These are phyloP conservation scores for Ruditapes philippinarum DNA, from an alignment of 1,140 invertebrate species.

Conservation along the genomic window DNA sequence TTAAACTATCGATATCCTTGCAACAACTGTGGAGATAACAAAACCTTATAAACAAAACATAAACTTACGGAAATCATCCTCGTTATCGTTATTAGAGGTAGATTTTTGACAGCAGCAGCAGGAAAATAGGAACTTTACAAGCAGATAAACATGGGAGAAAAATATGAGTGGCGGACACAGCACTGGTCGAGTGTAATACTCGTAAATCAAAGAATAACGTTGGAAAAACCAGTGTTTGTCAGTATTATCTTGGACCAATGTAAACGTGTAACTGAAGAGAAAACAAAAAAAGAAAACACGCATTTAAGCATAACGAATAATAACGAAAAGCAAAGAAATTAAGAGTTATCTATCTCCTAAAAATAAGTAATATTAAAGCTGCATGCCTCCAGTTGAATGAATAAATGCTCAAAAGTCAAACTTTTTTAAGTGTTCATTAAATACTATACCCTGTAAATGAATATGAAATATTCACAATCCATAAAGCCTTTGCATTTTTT, in stretches of 20 bases:
- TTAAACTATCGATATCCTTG: too few relatives aligned
- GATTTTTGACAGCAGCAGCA: constrained; percentile 68
- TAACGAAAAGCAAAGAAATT: not conserved
- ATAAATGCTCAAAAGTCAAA: too few relatives aligned
- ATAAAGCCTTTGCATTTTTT: too few relatives aligned
- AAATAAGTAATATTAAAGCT: too few relatives aligned
- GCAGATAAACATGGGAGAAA: constrained; percentile 80
- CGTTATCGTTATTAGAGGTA: not conserved
- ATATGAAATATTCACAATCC: too few relatives aligned
- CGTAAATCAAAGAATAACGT: constrained; percentile 85
- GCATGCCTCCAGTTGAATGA: too few relatives aligned
- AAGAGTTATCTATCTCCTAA: too few relatives aligned
- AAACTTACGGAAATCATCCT: constrained; percentile 67
- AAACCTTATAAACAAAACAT: too few relatives aligned
- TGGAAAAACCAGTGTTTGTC: constrained; percentile 87
- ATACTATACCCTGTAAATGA: too few relatives aligned
- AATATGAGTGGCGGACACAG: constrained; percentile 87
- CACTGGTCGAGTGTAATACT: constrained; percentile 86
- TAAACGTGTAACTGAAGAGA: constrained; percentile 82
- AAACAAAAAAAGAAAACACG: not conserved
- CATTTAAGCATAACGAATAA: not conserved
- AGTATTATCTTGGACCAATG: constrained; percentile 84
- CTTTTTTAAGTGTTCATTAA: too few relatives aligned
- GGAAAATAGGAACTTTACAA: constrained; percentile 64
- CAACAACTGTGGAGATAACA: too few relatives aligned